Conservation (phyloP, 2,797 vertebrate genomes). For the Manis pentadactyla region DNA sequence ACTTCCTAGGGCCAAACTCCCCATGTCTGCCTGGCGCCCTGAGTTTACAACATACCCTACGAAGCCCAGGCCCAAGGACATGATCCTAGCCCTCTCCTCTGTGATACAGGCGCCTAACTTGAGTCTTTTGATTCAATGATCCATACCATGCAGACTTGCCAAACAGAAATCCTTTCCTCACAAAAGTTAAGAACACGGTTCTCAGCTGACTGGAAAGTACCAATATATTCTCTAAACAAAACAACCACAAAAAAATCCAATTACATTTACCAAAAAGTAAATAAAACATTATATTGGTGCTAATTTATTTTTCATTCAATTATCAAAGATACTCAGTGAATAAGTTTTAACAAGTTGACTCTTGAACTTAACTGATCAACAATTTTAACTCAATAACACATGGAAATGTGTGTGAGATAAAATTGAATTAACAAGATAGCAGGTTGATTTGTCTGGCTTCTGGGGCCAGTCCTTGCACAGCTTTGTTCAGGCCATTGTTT, state of each 20-base stretch:
- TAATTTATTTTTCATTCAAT: background rate
- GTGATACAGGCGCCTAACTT: background rate
- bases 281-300: background rate
- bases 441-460: background rate
- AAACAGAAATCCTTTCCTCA: background rate
- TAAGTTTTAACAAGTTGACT: background rate
- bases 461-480: background rate
- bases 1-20: background rate
- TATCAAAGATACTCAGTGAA: background rate
- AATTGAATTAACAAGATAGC: background rate
- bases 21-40: background rate
- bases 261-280: background rate
- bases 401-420: background rate
- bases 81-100: accelerated
- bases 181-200: background rate
- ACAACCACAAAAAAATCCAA: background rate
- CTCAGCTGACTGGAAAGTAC: background rate
- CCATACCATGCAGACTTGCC: background rate
- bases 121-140: background rate
- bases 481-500: background rate
- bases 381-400: background rate
- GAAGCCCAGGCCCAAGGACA: background rate
- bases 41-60: background rate
- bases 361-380: background rate
- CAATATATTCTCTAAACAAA: background rate